These are phyloP conservation scores for Trematomus loennbergii DNA, from an alignment of 2,113 vertebrate species.

Conservation along the genomic window DNA sequence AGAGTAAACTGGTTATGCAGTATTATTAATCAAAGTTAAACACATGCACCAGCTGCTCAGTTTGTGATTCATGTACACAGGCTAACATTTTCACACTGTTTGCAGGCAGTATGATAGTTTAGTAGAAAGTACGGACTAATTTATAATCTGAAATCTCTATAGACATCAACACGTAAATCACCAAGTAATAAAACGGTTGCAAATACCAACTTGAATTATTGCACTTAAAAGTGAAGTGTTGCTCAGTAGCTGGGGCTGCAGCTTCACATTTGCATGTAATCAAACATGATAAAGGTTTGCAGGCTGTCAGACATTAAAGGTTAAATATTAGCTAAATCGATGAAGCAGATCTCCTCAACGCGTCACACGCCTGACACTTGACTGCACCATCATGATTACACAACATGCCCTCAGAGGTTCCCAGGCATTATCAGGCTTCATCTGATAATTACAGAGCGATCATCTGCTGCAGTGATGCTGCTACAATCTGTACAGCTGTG, in stretches of 20 bases:
- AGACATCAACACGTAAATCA: neutral
- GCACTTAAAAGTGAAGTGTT: neutral
- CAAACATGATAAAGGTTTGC: slow-evolving; percentile 20
- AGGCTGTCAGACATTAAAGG: slow-evolving; percentile 5
- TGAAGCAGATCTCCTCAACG: slow-evolving; percentile 22
- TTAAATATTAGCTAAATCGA: slow-evolving; percentile 33
- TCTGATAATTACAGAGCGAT: slow-evolving; percentile 61
- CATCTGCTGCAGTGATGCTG: slow-evolving; percentile 51
- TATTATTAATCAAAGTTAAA: slow-evolving; percentile 8
- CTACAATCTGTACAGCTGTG: slow-evolving; percentile 44
- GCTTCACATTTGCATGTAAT: slow-evolving; percentile 30
- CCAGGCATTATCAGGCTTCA: slow-evolving; percentile 48
- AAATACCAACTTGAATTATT: neutral
- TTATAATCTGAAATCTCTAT: neutral
- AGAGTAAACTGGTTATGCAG: neutral
- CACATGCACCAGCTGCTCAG: neutral
- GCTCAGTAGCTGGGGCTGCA: neutral
- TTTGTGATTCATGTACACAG: neutral
- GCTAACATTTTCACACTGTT: neutral
- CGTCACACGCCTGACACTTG: slow-evolving; percentile 38
- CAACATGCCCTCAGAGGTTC: slow-evolving; percentile 67
- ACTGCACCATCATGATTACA: slow-evolving; percentile 61
- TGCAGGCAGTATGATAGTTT: neutral
- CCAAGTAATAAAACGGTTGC: neutral
- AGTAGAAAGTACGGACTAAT: neutral